Percentiles rank a stretch among this genome's conserved stretches.
phyloP scores from a whole-genome alignment of 2,797 vertebrate species.

The Vireo griseus region DNA sequence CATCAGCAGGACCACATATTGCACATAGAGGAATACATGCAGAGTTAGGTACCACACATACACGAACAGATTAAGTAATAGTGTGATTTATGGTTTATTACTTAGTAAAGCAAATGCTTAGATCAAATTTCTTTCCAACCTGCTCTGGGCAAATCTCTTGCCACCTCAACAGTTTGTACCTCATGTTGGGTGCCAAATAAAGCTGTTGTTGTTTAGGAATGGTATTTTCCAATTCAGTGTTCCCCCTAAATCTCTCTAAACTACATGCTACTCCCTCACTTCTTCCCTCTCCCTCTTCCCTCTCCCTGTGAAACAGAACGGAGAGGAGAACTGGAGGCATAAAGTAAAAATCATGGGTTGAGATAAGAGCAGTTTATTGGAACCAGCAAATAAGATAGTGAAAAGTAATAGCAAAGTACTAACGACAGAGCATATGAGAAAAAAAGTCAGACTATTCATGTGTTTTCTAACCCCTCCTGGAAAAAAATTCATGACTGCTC shows the following conservation, averaged over 20 bases:
- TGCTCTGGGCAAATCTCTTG: not conserved
- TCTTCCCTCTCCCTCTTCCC: not conserved
- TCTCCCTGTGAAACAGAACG: not conserved
- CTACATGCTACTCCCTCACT: not conserved
- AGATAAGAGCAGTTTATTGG: not conserved
- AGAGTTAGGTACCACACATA: not conserved
- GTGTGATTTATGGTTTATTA: not conserved
- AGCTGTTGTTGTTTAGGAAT: not conserved
- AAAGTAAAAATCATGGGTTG: not conserved
- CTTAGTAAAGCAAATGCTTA: not conserved
- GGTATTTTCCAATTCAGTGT: not conserved
- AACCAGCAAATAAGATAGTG: accelerated
- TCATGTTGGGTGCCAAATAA: accelerated
- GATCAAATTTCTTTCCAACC: not conserved
- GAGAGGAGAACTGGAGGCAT: not conserved
- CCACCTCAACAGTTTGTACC: not conserved
- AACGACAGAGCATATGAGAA: not conserved
- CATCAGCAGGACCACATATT: too few relatives aligned
- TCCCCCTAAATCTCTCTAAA: not conserved
- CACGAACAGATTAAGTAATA: not conserved
- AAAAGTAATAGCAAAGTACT: not conserved
- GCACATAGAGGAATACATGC: not conserved
- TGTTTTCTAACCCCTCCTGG: not conserved
- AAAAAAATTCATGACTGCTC: not conserved
- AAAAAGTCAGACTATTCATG: not conserved